Percentiles rank a stretch among this genome's conserved stretches.
phyloP scores from a whole-genome alignment of 2,888 invertebrate genomes.

The Tyria jacobaeae region DNA sequence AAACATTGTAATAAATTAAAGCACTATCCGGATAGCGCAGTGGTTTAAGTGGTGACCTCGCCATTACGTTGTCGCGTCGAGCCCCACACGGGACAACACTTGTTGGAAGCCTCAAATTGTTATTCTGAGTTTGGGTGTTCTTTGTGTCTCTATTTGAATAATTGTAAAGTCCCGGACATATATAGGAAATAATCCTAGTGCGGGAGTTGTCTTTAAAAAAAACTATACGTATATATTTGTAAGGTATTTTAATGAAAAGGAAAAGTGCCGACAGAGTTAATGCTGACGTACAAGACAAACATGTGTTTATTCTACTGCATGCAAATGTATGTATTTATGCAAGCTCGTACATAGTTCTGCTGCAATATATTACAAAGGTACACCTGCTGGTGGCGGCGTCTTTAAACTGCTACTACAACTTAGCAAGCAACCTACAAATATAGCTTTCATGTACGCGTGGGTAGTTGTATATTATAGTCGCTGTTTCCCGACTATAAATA shows the following conservation, averaged over 20 bases:
- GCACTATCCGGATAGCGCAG: too few species aligned
- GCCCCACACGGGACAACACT: too few species aligned
- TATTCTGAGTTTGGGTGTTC: too few species aligned
- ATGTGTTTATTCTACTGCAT: not conserved
- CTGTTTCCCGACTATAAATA: too few species aligned
- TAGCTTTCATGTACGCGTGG: not conserved
- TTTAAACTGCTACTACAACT: not conserved
- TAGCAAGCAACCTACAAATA: not conserved
- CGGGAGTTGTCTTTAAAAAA: too few species aligned
- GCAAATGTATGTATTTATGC: conserved; percentile 3
- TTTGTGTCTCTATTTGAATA: too few species aligned
- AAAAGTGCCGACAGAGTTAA: not conserved
- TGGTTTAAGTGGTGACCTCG: too few species aligned
- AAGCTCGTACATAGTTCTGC: not conserved
- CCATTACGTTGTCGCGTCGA: too few species aligned
- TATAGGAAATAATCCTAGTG: too few species aligned
- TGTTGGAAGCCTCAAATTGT: too few species aligned
- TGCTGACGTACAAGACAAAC: not conserved
- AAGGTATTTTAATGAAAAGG: not conserved
- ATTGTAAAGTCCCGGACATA: too few species aligned
- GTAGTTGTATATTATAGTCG: not conserved
- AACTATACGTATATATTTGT: not conserved
- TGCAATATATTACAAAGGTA: not conserved
- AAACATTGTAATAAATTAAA: too few species aligned
- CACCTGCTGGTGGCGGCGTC: not conserved